Conservation (phyloP, 2,113 vertebrate species). For the Enhydra lutris region DNA sequence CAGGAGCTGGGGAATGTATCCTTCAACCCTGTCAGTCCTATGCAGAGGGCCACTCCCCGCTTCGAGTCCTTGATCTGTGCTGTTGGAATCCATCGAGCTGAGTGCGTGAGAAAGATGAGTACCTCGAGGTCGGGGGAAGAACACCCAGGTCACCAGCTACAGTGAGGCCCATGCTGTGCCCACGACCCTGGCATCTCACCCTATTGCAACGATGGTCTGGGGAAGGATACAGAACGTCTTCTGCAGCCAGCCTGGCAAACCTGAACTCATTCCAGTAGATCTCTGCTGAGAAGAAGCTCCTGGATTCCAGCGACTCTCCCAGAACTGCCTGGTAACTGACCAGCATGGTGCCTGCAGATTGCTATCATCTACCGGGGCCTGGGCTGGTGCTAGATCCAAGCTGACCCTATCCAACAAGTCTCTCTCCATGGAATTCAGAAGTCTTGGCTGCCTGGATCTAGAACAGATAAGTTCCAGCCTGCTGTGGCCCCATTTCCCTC, state of each 20-base stretch:
- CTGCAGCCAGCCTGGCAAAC: not conserved
- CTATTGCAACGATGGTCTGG: fast-evolving
- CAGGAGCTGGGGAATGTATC: not conserved
- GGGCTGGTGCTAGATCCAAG: not conserved
- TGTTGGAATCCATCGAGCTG: not conserved
- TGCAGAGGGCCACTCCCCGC: not conserved
- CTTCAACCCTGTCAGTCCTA: fast-evolving
- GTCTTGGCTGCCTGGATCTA: not conserved
- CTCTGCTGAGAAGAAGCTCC: not conserved
- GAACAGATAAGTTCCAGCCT: not conserved
- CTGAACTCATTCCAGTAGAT: not conserved
- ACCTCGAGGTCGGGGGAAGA: fast-evolving
- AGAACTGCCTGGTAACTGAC: not conserved
- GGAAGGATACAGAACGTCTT: not conserved
- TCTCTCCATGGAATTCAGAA: not conserved
- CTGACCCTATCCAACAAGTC: not conserved
- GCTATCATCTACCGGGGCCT: not conserved
- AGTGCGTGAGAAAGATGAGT: not conserved
- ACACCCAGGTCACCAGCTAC: fast-evolving
- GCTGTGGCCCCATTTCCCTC: not conserved
- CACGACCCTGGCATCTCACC: not conserved
- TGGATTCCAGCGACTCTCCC: not conserved
- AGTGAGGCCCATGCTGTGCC: not conserved
- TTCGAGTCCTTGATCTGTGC: not conserved
- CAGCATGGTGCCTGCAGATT: not conserved